Evolutionary conservation across 2,888 invertebrate genomes (phyloP).

Genomic region (Aplocera efformata): DNA sequence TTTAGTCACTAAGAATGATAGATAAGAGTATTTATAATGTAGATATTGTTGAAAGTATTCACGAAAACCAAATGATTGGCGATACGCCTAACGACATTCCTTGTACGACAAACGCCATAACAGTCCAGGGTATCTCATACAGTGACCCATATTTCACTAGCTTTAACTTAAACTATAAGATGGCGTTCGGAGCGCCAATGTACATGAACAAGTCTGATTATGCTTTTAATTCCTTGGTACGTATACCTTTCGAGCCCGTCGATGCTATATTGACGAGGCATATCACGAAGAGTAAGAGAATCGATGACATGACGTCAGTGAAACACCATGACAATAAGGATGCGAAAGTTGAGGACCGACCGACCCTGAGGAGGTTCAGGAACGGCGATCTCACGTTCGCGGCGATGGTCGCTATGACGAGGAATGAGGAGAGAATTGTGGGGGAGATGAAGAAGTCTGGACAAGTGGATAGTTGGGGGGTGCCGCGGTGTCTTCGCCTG

Average conservation of each 20-base stretch:
- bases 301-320: constrained; percentile 57
- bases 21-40: constrained; percentile 81
- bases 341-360: constrained; percentile 47
- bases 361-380: constrained; percentile 58
- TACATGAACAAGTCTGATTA: constrained; percentile 82
- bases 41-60: constrained; percentile 80
- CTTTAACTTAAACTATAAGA: constrained; percentile 81
- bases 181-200: constrained; percentile 77
- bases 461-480: constrained; percentile 78
- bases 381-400: constrained; percentile 76
- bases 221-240: constrained; percentile 82
- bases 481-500: constrained; percentile 82
- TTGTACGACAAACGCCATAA: constrained; percentile 81
- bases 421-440: constrained; percentile 53
- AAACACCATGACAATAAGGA: constrained; percentile 76
- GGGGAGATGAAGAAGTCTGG: constrained; percentile 44
- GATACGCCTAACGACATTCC: constrained; percentile 80
- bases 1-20: constrained; percentile 77
- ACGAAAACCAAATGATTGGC: constrained; percentile 82
- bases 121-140: constrained; percentile 82
- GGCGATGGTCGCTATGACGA: constrained; percentile 65
- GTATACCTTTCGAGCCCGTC: constrained; percentile 77
- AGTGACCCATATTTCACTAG: constrained; percentile 81
- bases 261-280: constrained; percentile 35
- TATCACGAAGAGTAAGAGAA: constrained; percentile 19